Percentiles rank a stretch among this genome's conserved stretches.
Conservation (phyloP, 2,797 vertebrate genomes). For the Poeciliopsis turneri region DNA sequence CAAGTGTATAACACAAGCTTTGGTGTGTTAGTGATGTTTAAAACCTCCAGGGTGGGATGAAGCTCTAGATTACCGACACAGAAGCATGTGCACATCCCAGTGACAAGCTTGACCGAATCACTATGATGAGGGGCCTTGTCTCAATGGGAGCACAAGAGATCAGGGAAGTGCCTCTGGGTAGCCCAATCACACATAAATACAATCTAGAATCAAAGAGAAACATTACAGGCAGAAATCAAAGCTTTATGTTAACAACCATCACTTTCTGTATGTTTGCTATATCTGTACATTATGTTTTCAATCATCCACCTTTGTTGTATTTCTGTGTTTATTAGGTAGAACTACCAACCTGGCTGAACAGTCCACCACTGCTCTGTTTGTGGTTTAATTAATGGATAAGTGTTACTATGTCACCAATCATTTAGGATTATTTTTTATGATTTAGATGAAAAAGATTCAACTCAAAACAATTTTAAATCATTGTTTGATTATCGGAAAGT, state of each 20-base stretch:
- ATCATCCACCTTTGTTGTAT: not conserved
- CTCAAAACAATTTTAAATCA: not conserved
- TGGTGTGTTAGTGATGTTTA: constrained; percentile 38
- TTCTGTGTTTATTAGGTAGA: not conserved
- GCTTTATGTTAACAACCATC: not conserved
- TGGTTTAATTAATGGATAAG: not conserved
- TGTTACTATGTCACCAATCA: not conserved
- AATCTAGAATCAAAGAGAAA: constrained; percentile 4
- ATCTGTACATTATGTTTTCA: not conserved
- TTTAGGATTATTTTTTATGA: constrained; percentile 1
- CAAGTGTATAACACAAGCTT: constrained; percentile 19
- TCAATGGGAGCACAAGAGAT: constrained; percentile 57
- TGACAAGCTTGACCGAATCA: constrained; percentile 69
- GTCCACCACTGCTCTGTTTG: not conserved
- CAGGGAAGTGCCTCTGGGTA: constrained; percentile 47
- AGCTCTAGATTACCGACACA: constrained; percentile 35
- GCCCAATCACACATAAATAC: constrained; percentile 26
- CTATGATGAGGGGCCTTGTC: constrained; percentile 54
- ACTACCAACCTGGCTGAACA: not conserved
- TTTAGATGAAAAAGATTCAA: not conserved
- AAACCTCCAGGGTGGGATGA: constrained; percentile 24
- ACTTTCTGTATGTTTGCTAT: not conserved
- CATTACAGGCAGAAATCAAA: constrained; percentile 9
- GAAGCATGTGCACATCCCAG: constrained; percentile 49
- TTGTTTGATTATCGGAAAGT: not conserved